phyloP scores from a whole-genome alignment of 2,797 vertebrate species.

The Pseudochromis fuscus region DNA sequence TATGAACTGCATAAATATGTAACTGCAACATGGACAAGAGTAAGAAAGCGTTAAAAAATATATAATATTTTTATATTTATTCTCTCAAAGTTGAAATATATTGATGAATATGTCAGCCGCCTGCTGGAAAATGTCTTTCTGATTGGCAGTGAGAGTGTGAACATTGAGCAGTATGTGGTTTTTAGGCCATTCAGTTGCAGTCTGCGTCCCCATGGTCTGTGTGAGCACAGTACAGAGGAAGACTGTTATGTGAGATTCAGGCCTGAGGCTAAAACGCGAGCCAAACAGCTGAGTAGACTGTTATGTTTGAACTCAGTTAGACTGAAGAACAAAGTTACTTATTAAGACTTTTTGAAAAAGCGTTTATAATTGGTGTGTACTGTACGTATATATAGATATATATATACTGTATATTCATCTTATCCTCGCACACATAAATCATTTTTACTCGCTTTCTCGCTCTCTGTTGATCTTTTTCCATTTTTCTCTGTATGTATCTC shows the following conservation, averaged over 20 bases:
- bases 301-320: slow-evolving; percentile 67
- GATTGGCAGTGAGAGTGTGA: slow-evolving; percentile 21
- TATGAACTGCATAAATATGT: slow-evolving; percentile 61
- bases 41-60: slow-evolving; percentile 9
- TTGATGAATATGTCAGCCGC: slow-evolving; percentile 47
- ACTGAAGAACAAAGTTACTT: slow-evolving; percentile 71
- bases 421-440: slow-evolving; percentile 30
- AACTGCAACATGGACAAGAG: slow-evolving; percentile 37
- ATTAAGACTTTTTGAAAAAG: slow-evolving; percentile 70
- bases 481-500: slow-evolving; percentile 31
- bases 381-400: slow-evolving; percentile 38
- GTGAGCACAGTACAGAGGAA: slow-evolving; percentile 53
- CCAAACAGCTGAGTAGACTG: slow-evolving; percentile 77
- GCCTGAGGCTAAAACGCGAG: slow-evolving; percentile 69
- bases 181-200: slow-evolving; percentile 36
- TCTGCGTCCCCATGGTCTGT: slow-evolving; percentile 41
- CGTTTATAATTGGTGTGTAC: slow-evolving; percentile 60
- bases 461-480: slow-evolving; percentile 25
- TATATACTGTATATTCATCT: slow-evolving; percentile 29
- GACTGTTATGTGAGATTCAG: slow-evolving; percentile 61
- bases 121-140: slow-evolving; percentile 33
- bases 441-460: slow-evolving; percentile 9
- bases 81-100: slow-evolving; percentile 39
- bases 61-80: slow-evolving; percentile 41
- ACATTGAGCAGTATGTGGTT: slow-evolving; percentile 29